A percentile compares a stretch with the other conserved stretches of the same genome.
These are phyloP conservation scores for Oophaga sylvatica DNA, from an alignment of 2,797 vertebrate genomes.

Conservation along the genomic window DNA sequence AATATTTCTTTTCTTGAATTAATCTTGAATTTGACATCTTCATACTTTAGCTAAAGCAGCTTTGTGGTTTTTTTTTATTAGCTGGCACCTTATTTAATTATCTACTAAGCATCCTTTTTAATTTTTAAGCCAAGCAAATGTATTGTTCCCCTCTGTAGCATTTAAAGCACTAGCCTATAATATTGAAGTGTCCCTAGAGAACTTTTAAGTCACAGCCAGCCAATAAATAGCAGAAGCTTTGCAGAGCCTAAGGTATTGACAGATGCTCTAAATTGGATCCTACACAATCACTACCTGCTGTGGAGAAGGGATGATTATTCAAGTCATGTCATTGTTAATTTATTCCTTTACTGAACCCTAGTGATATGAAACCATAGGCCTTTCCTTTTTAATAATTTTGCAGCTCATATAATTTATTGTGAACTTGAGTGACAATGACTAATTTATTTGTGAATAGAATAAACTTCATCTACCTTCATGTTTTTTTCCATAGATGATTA, in stretches of 20 bases:
- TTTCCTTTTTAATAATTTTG: neutral
- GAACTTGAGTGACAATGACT: neutral
- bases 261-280: slow-evolving; percentile 71
- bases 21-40: slow-evolving; percentile 66
- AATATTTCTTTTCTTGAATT: slow-evolving; percentile 63
- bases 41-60: slow-evolving; percentile 62
- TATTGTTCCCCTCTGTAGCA: slow-evolving; percentile 68
- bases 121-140: slow-evolving; percentile 67
- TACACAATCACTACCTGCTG: slow-evolving; percentile 66
- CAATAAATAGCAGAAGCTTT: slow-evolving; percentile 73
- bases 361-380: neutral
- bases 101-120: slow-evolving; percentile 65
- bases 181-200: slow-evolving; percentile 72
- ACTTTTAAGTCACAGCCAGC: slow-evolving; percentile 65
- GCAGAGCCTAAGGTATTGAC: slow-evolving; percentile 70
- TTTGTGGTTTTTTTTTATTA: slow-evolving; percentile 56
- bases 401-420: neutral
- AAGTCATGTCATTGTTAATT: slow-evolving; percentile 31
- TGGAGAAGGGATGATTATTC: slow-evolving; percentile 63
- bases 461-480: neutral
- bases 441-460: neutral
- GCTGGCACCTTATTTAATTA: slow-evolving; percentile 68
- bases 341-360: slow-evolving; percentile 5
- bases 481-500: neutral
- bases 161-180: slow-evolving; percentile 64